Percentiles rank a stretch among this genome's conserved stretches.
Evolutionary conservation across 2,113 vertebrate species (phyloP).

Genomic region (Cephalopterus ornatus): DNA sequence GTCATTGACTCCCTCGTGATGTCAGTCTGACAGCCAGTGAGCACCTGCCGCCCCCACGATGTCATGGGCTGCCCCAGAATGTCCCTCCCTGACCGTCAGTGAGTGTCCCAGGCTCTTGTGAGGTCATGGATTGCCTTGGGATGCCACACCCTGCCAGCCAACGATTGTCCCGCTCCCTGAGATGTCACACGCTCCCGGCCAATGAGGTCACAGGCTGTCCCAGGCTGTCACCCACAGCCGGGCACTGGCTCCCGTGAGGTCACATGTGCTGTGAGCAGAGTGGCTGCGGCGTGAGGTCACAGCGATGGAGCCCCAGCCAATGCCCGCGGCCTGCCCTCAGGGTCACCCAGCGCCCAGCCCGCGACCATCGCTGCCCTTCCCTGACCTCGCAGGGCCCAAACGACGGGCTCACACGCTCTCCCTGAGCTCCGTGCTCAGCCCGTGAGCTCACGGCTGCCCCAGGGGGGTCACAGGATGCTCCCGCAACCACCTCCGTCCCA

Average conservation of each 20-base stretch:
- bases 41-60: neutral
- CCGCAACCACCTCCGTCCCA: too few relatives aligned
- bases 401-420: accelerated
- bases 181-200: accelerated
- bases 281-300: neutral
- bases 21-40: neutral
- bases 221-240: accelerated
- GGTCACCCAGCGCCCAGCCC: accelerated
- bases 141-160: neutral
- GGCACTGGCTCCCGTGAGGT: neutral
- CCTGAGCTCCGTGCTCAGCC: accelerated
- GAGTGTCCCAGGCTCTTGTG: accelerated
- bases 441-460: accelerated
- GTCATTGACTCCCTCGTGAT: accelerated
- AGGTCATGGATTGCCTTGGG: neutral
- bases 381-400: accelerated
- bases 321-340: accelerated
- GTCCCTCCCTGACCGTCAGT: neutral
- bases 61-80: accelerated
- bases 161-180: accelerated
- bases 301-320: accelerated
- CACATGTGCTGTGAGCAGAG: neutral
- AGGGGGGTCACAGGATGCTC: accelerated
- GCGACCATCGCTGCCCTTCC: accelerated
- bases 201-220: accelerated